Evolutionary conservation across 53 echinoderm and acorn worm species (phyloP), one percentile per base, ranked within the genome.

Genomic region (Henricia sp.): DNA sequence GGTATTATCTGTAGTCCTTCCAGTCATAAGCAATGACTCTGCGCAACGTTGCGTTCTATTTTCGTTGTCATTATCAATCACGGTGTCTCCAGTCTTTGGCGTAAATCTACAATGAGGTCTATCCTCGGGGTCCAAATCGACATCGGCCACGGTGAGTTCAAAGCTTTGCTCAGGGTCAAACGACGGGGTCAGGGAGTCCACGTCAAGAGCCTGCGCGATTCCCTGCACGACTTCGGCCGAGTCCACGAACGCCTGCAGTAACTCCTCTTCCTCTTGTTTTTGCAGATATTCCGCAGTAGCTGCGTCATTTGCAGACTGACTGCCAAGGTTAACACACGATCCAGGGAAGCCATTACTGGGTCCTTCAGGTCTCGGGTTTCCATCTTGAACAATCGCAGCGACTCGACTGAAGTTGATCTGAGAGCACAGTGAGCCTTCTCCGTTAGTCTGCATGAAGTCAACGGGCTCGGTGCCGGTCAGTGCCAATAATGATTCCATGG

Each of bases 231-330:
- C 67, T 19, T 5, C 65, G 0, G 65, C 67, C 27, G 75, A 86
- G 39, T 86, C 86, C 0, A 55, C 86, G 40, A 86, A 66, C 4
- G 86, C 86, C 66, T 86, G 86, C 6, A 86, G 67, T 20, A 86
- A 16, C 65, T 76, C 75, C 44, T 71, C 75, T 34, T 86, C 86
- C 37, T 85, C 85, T 12, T 86, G 67, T 48, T 74, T 80, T 48
- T 80, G 65, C 32, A 80, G 80, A 20, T 64, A 80, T 51, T 80
- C 80, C 4, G 46, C 60, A 44, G 80, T 30, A 16, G 80, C 80
- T 34, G 37, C 80, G 59, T 76, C 76, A 0, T 40, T 76, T 1
- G 80, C 80, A 0, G 80, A 62, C 46, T 62, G 80, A 40, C 42
- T 64, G 65, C 30, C 62, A 27, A 80, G 62, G 27, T 29, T 33